Conservation (phyloP, 2,113 vertebrate genomes). For the Hippopotamus amphibius region DNA sequence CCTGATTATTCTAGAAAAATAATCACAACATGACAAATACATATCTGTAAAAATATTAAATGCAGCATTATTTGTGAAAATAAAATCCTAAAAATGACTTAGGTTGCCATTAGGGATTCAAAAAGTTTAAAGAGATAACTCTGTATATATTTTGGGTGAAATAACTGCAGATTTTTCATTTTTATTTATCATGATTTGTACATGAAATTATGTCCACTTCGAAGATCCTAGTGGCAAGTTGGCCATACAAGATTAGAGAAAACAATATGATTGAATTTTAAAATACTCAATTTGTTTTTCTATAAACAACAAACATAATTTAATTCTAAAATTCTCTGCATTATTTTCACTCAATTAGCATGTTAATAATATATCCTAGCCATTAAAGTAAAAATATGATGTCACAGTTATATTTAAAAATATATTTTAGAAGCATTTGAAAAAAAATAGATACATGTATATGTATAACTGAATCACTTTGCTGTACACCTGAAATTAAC, state of each 20-base stretch:
- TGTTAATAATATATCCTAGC: not conserved
- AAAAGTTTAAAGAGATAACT: not conserved
- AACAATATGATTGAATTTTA: not conserved
- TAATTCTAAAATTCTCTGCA: not conserved
- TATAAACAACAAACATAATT: not conserved
- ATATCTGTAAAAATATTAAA: not conserved
- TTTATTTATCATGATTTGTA: not conserved
- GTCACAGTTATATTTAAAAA: not conserved
- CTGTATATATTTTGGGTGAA: not conserved
- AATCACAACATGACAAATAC: not conserved
- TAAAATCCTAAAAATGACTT: not conserved
- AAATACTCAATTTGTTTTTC: not conserved
- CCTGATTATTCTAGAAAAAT: not conserved
- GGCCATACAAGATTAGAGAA: not conserved
- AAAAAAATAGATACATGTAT: not conserved
- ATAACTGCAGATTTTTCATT: not conserved
- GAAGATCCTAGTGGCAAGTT: not conserved
- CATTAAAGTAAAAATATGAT: not conserved
- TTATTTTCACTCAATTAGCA: not conserved
- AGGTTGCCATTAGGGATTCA: not conserved
- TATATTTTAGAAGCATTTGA: not conserved
- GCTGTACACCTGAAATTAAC: too few relatives aligned
- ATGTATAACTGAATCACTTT: too few relatives aligned
- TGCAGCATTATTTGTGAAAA: not conserved
- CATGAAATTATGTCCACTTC: not conserved